Evolutionary conservation across 2,888 invertebrate species (phyloP), one percentile per base, ranked within the genome.

Genomic region (Trachelus stipa): DNA sequence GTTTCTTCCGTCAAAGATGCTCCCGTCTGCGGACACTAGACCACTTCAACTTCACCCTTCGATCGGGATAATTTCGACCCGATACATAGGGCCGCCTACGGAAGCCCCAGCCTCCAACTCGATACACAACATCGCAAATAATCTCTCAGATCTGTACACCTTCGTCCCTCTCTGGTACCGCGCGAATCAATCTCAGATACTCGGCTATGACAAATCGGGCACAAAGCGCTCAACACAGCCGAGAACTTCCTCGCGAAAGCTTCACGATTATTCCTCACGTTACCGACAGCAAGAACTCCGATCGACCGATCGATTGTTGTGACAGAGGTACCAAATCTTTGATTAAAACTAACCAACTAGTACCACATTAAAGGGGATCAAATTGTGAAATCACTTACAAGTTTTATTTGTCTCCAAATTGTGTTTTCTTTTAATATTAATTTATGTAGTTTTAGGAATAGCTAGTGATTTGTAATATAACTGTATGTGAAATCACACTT

Each of bases 171-270:
- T 69, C 56, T 78, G 68, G 78, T 77, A 78, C 30, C 73, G 71
- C n/a, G 80, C 76, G 34, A 79, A 76, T 81, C 81, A 83, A 84
- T 81, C 79, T 81, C 77, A 75, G 76, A 75, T 77, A 77, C 77
- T 81, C 77, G 81, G 82, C 30, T 83, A 83, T 85, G 86, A 85
- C 84, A 85, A 85, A 85, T 85, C 84, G 79, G 82, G 81, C 82
- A 86, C 85, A 85, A 85, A 86, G 84, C 84, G 82, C 79, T 83
- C 74, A 79, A 80, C 79, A 81, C 82, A 33, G 79, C 80, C 79
- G 81, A 71, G 79, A 80, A 78, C 75, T 81, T 79, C 77, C 82
- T 80, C 79, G 71, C 81, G 82, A 84, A 85, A 81, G 75, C 73
- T 76, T 77, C 79, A 73, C 68, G 81, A 80, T 81, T 34, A 74